Evolutionary conservation across 2,113 vertebrate genomes (phyloP), one percentile per base, ranked within the genome.

Genomic region (Thamnophis sirtalis): DNA sequence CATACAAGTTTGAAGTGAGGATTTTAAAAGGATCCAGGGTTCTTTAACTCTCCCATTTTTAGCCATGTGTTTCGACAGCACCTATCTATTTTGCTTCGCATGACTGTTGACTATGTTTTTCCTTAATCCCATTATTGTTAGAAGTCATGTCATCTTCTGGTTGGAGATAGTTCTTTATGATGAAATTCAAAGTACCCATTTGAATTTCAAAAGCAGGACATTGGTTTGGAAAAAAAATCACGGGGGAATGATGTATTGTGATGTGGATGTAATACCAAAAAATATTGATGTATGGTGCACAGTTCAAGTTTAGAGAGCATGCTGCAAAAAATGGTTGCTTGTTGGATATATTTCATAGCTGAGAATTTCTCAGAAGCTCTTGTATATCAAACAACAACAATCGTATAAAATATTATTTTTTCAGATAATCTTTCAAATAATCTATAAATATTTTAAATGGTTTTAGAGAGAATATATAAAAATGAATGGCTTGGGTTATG

Each of bases 281-380:
- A 38, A 21, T 54, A 21, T 91, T 60, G 24, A n/a, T 11, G 91
- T 13, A 22, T 9, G 58, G 48, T 60, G 48, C 63, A 3, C 58
- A 33, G 80, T 60, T 55, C 21, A 88, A 91, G 15, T 10, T 50
- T 13, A 11, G 28, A 26, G 7, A 26, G 60, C 55, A 55, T 91
- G 8, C 89, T 93, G 10, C 55, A 87, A 50, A 17, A 88, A 21
- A 53, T 5, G 60, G 0, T 58, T 85, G 56, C 4, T 89, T 92
- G 49, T 17, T 90, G 22, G 53, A 0, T n/a, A 63, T 11, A 5
- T 3, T 21, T 89, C 84, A 0, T 4, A n/a, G 17, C 49, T 55
- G 15, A 6, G 60, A 28, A 0, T 0, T 48, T 60, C 33, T 48
- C 68, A 80, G 68, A 73, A 73, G n/a, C 5, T 38, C n/a, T 80